phyloP scores from a whole-genome alignment of 2,113 vertebrate species.

The Litocranius walleri region DNA sequence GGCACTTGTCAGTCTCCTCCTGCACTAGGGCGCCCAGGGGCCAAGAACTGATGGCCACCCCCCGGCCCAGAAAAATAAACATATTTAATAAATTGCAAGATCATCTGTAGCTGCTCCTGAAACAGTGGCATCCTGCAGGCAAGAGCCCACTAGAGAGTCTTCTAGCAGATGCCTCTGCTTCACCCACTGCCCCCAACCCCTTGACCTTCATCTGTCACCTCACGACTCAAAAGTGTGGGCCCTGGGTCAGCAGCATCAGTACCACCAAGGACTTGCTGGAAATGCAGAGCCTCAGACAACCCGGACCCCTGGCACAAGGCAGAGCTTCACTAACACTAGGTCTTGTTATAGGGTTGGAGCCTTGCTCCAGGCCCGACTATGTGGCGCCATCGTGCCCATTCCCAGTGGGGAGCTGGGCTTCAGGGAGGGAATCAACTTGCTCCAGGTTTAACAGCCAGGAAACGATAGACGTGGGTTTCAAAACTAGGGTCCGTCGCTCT shows the following conservation, averaged over 20 bases:
- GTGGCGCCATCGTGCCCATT: fast-evolving
- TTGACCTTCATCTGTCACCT: not conserved
- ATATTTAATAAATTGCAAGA: too few species aligned
- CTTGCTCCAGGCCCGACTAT: fast-evolving
- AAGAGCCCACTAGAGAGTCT: too few species aligned
- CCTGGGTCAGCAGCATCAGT: not conserved
- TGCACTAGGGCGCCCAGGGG: fast-evolving
- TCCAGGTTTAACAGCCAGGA: not conserved
- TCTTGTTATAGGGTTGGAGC: fast-evolving
- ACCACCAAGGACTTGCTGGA: not conserved
- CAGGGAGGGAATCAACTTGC: not conserved
- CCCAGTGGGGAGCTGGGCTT: not conserved
- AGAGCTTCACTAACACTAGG: not conserved
- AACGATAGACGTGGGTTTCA: not conserved
- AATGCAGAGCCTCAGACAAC: not conserved
- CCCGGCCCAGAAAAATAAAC: not conserved
- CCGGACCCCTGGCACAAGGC: not conserved
- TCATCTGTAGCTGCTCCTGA: not conserved
- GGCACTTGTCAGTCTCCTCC: not conserved
- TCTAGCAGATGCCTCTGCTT: not conserved
- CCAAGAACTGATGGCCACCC: not conserved
- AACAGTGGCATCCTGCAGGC: not conserved
- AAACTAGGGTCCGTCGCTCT: not conserved
- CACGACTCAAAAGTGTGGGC: not conserved
- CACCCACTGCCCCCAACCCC: not conserved